Base-by-base conservation (phyloP, 2,113 vertebrate species). In the Macrotis lagotis region DNA sequence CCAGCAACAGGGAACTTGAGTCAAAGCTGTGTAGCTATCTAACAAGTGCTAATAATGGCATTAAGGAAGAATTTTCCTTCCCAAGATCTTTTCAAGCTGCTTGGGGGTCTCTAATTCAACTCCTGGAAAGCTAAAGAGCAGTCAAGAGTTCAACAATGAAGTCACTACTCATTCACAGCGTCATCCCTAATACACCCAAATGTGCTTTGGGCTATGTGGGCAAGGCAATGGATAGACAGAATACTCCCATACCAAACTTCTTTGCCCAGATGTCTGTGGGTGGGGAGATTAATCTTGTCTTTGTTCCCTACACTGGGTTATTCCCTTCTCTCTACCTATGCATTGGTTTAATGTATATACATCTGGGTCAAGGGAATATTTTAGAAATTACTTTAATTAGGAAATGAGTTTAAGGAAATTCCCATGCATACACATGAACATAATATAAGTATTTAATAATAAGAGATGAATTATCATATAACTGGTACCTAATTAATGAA, bases 251-350 rank as follows among this genome's bases (percentile, higher is more conserved):
- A 44, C 11, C 48, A 52, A 8, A 28, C 14, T 14, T n/a, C 25
- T 9, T 28, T 48, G 11, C 25, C 48, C 74, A 24, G 4, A 0
- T 6, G 12, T 22, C 66, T 83, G 47, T 92, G 16, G 48, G 8
- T 22, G 49, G 50, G 49, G 31, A 48, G 10, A 51, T 83, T 24
- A 83, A 44, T 16, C 19, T 24, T 2, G 10, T 44, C 59, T 66
- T 28, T 0, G 0, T 66, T 14, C 1, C 24, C 55, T 28, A 8
- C 66, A 44, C 8, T 83, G n/a, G n/a, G 66, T 83, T 83, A 5
- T 59, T 22, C 89, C 37, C 52, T 53, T 83, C 22, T 8, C 26
- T 49, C n/a, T 22, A 25, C 51, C 11, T 11, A 25, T n/a, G 50
- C 24, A n/a, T 49, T 91, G 59, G 16, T 53, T 92, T 48, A 50